phyloP scores from a whole-genome alignment of 2,888 invertebrate genomes.

The Cancer borealis region DNA sequence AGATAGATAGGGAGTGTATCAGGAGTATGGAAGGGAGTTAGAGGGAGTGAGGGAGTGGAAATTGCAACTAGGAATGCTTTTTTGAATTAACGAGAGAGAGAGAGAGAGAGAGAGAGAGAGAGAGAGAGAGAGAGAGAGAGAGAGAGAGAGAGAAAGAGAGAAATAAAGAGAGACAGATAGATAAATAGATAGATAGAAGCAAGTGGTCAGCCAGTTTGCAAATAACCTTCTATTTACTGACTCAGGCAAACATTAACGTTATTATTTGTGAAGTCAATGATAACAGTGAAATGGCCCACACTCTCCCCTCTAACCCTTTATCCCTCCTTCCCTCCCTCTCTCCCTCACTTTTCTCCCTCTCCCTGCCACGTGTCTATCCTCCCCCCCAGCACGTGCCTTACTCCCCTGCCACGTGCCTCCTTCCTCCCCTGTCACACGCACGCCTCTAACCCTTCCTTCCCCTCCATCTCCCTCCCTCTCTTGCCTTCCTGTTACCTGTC shows the following conservation, averaged over 20 bases:
- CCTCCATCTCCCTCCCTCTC: background rate
- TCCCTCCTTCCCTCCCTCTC: too few species aligned
- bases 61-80: background rate
- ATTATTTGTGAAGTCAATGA: background rate
- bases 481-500: constrained; percentile 2
- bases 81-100: background rate
- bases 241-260: background rate
- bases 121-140: background rate
- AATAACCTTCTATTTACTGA: background rate
- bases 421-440: background rate
- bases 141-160: background rate
- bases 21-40: background rate
- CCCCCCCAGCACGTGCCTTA: background rate
- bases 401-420: background rate
- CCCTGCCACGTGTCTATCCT: background rate
- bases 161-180: background rate
- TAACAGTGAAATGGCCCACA: background rate
- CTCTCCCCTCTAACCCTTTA: too few species aligned
- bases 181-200: background rate
- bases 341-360: too few species aligned
- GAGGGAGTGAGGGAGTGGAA: constrained; percentile 7
- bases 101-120: background rate
- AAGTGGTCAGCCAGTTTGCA: background rate
- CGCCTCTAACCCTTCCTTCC: background rate
- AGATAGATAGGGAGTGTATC: background rate